A percentile compares a stretch with the other conserved stretches of the same genome.
phyloP scores from a whole-genome alignment of 1,140 invertebrate species.

The Trypoxylus dichotomus region DNA sequence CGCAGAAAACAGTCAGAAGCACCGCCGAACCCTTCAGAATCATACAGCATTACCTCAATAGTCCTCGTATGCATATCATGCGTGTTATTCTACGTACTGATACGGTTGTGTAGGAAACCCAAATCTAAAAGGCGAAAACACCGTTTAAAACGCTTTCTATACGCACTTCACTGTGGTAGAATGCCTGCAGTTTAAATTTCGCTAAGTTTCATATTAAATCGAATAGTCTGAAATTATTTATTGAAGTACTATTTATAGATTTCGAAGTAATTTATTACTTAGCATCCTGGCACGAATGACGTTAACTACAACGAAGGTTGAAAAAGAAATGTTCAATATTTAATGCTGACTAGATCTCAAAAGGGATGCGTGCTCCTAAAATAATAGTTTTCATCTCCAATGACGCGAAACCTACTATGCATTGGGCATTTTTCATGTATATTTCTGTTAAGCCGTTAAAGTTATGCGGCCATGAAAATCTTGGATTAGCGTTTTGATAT shows the following conservation, averaged over 20 bases:
- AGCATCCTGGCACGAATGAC: too few relatives aligned
- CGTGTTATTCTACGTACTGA: constrained; percentile 2
- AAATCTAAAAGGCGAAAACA: constrained; percentile 9
- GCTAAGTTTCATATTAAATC: not conserved
- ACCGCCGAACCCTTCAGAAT: not conserved
- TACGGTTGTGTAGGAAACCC: constrained; percentile 6
- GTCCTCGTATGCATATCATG: constrained; percentile 5
- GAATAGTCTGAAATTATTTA: constrained; percentile 1
- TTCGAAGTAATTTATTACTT: too few relatives aligned
- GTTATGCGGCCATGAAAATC: too few relatives aligned
- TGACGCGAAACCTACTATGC: too few relatives aligned
- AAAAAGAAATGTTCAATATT: too few relatives aligned
- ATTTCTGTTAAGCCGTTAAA: too few relatives aligned
- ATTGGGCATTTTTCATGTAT: too few relatives aligned
- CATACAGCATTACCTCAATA: not conserved
- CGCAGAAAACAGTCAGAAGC: constrained; percentile 11
- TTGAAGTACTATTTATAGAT: not conserved
- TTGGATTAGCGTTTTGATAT: too few relatives aligned
- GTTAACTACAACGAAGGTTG: too few relatives aligned
- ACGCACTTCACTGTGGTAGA: constrained; percentile 12
- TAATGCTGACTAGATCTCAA: too few relatives aligned
- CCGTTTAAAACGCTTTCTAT: not conserved
- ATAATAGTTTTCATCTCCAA: too few relatives aligned
- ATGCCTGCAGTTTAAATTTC: not conserved
- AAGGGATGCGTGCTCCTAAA: too few relatives aligned